Evolutionary conservation across 37 sponge, comb jelly and placozoan species (phyloP), one percentile per base, ranked within the genome.

Genomic region (Halisarca cf. caerulea): DNA sequence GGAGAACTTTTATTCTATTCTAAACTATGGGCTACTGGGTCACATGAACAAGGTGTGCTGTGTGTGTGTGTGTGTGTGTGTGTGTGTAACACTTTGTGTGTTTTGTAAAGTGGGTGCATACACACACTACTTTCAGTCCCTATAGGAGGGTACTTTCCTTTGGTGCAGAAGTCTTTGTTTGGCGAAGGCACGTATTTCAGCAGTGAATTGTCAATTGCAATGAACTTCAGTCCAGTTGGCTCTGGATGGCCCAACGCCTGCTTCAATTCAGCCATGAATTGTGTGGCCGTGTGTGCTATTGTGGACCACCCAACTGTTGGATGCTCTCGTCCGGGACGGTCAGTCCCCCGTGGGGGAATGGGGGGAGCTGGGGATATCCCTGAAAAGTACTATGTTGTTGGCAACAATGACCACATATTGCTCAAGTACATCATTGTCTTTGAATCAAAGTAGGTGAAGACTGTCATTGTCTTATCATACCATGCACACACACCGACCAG

Each of bases 121-220:
- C 6, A 60, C 62, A 60, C 62, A 60, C 62, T 2, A 2, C 62
- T 30, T 2, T 30, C 62, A 60, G 15, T 14, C 68, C 32, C 8
- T n/a, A n/a, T n/a, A n/a, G n/a, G n/a, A n/a, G n/a, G n/a, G n/a
- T n/a, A n/a, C n/a, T n/a, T n/a, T 80, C 21, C 8, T 0, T 62
- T 84, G 28, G 21, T 28, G n/a, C 77, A 92, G 93, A 87, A 71
- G 30, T 87, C 87, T 20, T 59, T 89, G 41, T 96, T 91, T 89
- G 97, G 97, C 3, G 90, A 89, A 39, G 97, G 97, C 4, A 96
- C 92, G 7, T 96, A 96, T 43, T 73, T 96, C 5, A 91, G 92
- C 28, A 85, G 86, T 43, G 95, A 96, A 24, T 69, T 96, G 34
- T 44, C 74, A 24, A 92, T 96, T 28, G 89, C 89, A 39, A 87